These are phyloP conservation scores for Corythornis cristatus DNA, from an alignment of 2,113 vertebrate species.

Conservation along the genomic window DNA sequence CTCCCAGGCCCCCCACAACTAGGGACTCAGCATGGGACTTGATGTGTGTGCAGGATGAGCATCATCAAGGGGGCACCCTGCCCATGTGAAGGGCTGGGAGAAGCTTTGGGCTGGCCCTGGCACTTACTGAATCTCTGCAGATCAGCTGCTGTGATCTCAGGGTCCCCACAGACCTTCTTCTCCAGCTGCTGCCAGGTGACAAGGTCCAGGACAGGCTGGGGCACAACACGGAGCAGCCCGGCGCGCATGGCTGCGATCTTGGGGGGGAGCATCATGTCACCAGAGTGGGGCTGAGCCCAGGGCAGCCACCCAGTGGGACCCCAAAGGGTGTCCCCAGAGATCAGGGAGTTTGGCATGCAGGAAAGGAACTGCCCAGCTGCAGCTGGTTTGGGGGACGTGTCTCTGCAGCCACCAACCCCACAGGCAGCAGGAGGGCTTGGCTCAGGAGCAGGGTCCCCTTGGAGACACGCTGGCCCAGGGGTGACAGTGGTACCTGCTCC, in stretches of 20 bases:
- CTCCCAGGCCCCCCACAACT: not conserved
- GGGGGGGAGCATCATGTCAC: not conserved
- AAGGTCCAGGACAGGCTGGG: constrained; percentile 92
- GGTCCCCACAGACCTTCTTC: constrained; percentile 92
- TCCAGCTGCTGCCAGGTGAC: constrained; percentile 96
- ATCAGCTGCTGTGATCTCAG: constrained; percentile 88
- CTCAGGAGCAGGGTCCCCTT: not conserved
- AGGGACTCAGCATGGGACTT: not conserved
- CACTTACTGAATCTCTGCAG: constrained; percentile 84
- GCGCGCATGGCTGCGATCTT: constrained; percentile 91
- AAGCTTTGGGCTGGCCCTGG: not conserved
- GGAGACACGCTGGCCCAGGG: not conserved
- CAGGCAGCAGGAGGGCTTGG: not conserved
- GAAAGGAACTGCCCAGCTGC: not conserved
- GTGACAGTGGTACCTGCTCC: constrained; percentile 82
- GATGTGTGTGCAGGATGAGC: rapidly evolving
- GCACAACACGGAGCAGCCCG: constrained; percentile 90
- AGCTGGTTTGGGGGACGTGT: rapidly evolving
- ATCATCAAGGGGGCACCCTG: not conserved
- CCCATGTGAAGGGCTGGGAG: rapidly evolving
- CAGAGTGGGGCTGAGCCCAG: not conserved
- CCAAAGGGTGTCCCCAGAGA: not conserved
- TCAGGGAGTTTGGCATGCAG: not conserved
- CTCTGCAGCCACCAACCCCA: not conserved
- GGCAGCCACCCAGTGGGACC: not conserved